Evolutionary conservation across 2,797 vertebrate genomes (phyloP), one percentile per base, ranked within the genome.

Genomic region (Onychomys arenicola): DNA sequence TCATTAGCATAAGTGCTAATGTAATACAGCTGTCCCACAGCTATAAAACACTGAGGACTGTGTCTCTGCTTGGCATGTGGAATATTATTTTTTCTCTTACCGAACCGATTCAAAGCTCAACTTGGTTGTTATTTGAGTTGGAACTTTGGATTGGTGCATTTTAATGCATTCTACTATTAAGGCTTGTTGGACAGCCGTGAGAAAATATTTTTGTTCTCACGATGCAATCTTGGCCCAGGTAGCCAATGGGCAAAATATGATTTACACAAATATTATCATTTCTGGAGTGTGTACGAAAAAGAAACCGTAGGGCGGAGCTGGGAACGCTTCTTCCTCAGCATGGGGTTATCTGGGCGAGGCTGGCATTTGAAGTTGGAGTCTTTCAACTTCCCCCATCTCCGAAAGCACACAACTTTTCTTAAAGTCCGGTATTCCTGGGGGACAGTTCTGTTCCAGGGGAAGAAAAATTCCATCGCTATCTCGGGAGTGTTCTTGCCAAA

Each of bases 171-270:
- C 75, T 37, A 43, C 95, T 95, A 61, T 92, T 91, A 84, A 84
- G 96, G 87, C 92, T 96, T 94, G 95, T 89, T 97, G 98, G 94
- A 97, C 2, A 0, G 89, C 95, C 17, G 3, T 95, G 94, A 84
- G 94, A 97, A 97, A 98, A 98, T 98, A 98, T 98, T 98, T 98
- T 98, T 97, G 94, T 97, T 98, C 97, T 96, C 98, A 98, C 91
- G 82, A 98, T 95, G 97, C 94, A 98, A 96, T 92, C 97, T 94
- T 95, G 93, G 96, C 82, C 90, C 93, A 98, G 96, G 97, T 98
- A 97, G 76, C 89, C 83, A 94, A 96, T 87, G 92, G 96, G 91
- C 96, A 96, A 97, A 96, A 96, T 97, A 89, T 87, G 93, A 96
- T 98, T 98, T 98, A 78, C 83, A 91, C 93, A 98, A 98, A 98